Percentiles rank a stretch among this genome's conserved stretches.
Evolutionary conservation across 1,140 invertebrate species (phyloP).

Genomic region (Pteromalus puparum): DNA sequence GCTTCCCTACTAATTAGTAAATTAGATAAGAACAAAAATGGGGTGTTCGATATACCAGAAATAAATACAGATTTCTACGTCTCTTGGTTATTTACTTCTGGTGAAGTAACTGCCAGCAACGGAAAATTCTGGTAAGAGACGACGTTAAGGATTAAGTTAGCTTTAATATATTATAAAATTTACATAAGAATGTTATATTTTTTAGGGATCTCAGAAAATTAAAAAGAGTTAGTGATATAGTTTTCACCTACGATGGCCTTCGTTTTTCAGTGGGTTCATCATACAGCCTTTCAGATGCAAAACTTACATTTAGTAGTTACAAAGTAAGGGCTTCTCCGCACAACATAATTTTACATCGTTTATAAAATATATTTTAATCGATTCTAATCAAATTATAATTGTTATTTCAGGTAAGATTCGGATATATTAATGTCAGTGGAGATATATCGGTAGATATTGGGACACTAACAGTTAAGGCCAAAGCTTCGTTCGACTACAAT

Average conservation of each 20-base stretch:
- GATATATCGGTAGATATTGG: background rate
- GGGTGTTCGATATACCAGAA: constrained; percentile 11
- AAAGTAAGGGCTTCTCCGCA: background rate
- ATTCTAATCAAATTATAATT: background rate
- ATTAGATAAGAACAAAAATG: background rate
- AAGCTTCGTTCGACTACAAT: constrained; percentile 25
- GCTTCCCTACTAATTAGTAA: background rate
- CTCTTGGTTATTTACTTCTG: background rate
- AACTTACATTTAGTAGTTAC: constrained; percentile 15
- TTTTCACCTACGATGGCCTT: background rate
- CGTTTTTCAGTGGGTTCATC: constrained; percentile 9
- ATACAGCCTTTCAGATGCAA: background rate
- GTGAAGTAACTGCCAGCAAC: background rate
- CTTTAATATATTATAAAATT: too few relatives aligned
- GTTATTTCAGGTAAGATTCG: constrained; percentile 31
- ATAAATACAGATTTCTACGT: background rate
- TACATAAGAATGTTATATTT: background rate
- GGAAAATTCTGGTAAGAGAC: constrained; percentile 2
- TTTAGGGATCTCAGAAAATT: constrained; percentile 7
- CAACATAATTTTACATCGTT: background rate
- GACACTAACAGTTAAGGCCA: background rate
- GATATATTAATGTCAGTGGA: constrained; percentile 19
- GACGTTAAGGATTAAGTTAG: background rate
- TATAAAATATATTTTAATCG: too few relatives aligned
- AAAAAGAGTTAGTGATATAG: constrained; percentile 1